Evolutionary conservation across 2,888 invertebrate species (phyloP).

Genomic region (Agonopterix subpropinquella): DNA sequence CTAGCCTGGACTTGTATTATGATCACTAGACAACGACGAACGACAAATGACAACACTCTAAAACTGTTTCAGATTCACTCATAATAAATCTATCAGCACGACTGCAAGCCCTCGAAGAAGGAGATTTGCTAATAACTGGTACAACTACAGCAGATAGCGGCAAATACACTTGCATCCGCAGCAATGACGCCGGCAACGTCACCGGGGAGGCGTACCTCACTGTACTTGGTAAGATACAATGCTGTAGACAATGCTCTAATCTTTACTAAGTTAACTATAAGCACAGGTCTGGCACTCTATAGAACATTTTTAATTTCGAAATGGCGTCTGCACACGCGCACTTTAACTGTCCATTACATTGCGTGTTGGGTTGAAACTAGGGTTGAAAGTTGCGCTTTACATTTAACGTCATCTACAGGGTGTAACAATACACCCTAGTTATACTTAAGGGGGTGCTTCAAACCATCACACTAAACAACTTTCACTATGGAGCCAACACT

Average conservation of each 20-base stretch:
- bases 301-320: not conserved
- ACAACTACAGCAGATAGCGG: slow-evolving; percentile 90
- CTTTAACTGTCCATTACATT: no score
- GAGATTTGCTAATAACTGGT: slow-evolving; percentile 91
- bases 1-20: no score
- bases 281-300: not conserved
- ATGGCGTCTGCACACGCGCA: no score
- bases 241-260: not conserved
- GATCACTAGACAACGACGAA: no score
- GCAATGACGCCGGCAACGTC: slow-evolving; percentile 92
- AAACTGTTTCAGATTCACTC: slow-evolving; percentile 48
- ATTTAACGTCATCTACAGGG: no score
- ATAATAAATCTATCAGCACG: slow-evolving; percentile 78
- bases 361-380: not conserved
- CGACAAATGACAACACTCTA: no score
- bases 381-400: no score
- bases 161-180: slow-evolving; percentile 90
- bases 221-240: slow-evolving; percentile 93
- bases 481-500: no score
- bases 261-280: not conserved
- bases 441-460: no score
- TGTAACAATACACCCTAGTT: no score
- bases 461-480: no score
- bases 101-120: slow-evolving; percentile 89
- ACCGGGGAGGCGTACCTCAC: slow-evolving; percentile 87